Evolutionary conservation across 2,888 invertebrate species (phyloP), one percentile per base, ranked within the genome.

Genomic region (Cremastinae sp.): DNA sequence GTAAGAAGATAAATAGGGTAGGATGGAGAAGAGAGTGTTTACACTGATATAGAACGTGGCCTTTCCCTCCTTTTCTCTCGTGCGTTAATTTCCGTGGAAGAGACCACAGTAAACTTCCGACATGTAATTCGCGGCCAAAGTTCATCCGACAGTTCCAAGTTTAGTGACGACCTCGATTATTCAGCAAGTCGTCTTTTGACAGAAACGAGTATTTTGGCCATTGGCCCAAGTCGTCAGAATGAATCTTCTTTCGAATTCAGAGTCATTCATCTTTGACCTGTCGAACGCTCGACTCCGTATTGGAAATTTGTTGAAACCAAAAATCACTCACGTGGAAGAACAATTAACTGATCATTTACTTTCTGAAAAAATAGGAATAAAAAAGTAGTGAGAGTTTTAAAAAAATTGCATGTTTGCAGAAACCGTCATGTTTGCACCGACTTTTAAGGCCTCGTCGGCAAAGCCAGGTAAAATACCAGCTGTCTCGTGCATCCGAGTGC

Each of bases 371-470:
- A 28, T 3, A 28, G 28, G n/a, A n/a, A n/a, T n/a, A n/a, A 28
- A 28, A 28, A 28, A 2, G 5, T 14, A n/a, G 9, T n/a, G 10
- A 71, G 45, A 72, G 37, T 16, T 56, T 72, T 10, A 65, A 8
- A 39, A 71, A 12, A 14, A 56, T 74, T 68, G 71, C 51, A 74
- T 72, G 7, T 78, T 80, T 80, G 81, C 94, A 94, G 94, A 93
- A 90, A 91, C 92, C 90, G 92, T 92, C 90, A 94, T 94, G 93
- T 93, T 94, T 89, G 92, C 93, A 83, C 96, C 96, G 83, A 95
- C 94, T 89, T 96, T 96, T 92, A 96, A 95, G 91, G 96, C 96
- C 85, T 94, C 94, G 87, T 93, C 95, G 84, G 92, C 93, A 78
- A 92, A 92, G 83, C 92, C 94, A 93, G 94, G 94, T 94, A 94